phyloP scores from a whole-genome alignment of 2,797 vertebrate genomes.

The Parauchenoglanis ngamensis region DNA sequence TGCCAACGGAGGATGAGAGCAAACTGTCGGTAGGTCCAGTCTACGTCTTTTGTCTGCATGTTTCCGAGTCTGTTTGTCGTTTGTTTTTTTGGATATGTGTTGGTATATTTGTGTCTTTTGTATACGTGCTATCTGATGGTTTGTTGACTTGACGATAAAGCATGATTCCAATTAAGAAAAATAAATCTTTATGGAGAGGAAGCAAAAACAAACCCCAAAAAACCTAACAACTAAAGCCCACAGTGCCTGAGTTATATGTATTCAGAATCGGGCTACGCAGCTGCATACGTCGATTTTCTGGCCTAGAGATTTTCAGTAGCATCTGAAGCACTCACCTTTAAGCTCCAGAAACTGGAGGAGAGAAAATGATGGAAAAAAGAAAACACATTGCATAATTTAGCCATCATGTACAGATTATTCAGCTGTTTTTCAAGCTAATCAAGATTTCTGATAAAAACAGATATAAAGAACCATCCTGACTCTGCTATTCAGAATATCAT shows the following conservation, averaged over 20 bases:
- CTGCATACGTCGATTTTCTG: too few relatives aligned
- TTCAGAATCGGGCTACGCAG: not conserved
- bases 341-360: not conserved
- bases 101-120: constrained; percentile 41
- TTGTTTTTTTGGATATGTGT: not conserved
- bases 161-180: not conserved
- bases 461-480: not conserved
- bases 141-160: not conserved
- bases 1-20: constrained; percentile 83
- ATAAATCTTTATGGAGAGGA: not conserved
- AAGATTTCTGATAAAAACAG: not conserved
- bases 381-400: not conserved
- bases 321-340: not conserved
- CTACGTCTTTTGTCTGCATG: constrained; percentile 54
- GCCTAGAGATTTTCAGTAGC: not conserved
- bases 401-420: not conserved
- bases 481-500: not conserved
- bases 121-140: constrained; percentile 43
- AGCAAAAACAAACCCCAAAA: not conserved
- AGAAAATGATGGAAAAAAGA: not conserved
- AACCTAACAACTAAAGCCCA: too few relatives aligned
- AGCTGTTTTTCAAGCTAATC: not conserved
- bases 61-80: constrained; percentile 57
- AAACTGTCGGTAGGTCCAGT: constrained; percentile 89
- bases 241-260: not conserved